Evolutionary conservation across 2,113 vertebrate species (phyloP), one percentile per base, ranked within the genome.

Genomic region (Gallinago paraguaiae): DNA sequence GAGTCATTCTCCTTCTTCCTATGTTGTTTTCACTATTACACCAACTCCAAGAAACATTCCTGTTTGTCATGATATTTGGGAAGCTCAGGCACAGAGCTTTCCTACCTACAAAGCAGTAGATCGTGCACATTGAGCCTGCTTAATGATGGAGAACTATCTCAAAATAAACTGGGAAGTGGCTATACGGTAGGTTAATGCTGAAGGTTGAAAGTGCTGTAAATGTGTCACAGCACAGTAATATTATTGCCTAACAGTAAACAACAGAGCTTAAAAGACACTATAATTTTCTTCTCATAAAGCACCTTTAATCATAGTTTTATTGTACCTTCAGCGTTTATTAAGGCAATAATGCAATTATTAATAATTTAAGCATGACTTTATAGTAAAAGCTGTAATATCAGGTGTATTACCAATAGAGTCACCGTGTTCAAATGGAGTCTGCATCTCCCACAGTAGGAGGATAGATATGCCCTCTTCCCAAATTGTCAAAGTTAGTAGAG

Each of bases 271-370:
- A 88, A 93, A 89, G 45, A 45, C 37, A 12, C 37, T 82, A 54
- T 93, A 89, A 85, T 92, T 95, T 93, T 86, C 69, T 86, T 88
- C 48, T 91, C 35, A 72, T 91, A 91, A 93, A 96, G 54, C 80
- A 91, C n/a, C 18, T 93, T 96, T 94, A 92, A 91, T 95, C 80
- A 83, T 16, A 37, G 33, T 68, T 96, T 94, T 86, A 96, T 88
- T 86, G 57, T 86, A 86, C n/a, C 19, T 72, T 88, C 80, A 79
- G 61, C 10, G 1, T 94, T 96, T 96, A 90, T 96, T 94, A 82
- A 88, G 45, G 80, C n/a, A 94, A 90, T 95, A 95, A 91, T 91
- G 59, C 28, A 88, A 72, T 81, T 92, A 90, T 88, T 93, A 93
- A 91, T 93, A 93, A 86, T 94, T 95, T 96, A 95, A 95, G 20